Conservation (phyloP, 1,140 invertebrate genomes). For the Calephelis virginiensis region DNA sequence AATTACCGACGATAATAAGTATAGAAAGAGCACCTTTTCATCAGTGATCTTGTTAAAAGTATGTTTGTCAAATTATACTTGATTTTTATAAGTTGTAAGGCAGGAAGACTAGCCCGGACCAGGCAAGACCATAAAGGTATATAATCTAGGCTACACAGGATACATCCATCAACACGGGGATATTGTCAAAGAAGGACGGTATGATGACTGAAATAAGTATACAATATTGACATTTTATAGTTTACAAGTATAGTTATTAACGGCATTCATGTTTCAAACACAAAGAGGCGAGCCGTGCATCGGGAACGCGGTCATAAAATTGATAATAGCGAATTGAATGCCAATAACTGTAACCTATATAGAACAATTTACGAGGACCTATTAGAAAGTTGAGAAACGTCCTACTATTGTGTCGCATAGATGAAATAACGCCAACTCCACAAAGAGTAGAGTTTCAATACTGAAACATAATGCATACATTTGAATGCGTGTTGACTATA, state of each 20-base stretch:
- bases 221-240: not conserved
- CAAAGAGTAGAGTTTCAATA: conserved; percentile 11
- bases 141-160: too few species aligned
- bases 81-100: too few species aligned
- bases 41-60: too few species aligned
- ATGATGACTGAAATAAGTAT: not conserved
- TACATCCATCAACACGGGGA: too few species aligned
- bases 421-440: conserved; percentile 14
- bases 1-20: too few species aligned
- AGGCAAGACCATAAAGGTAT: too few species aligned
- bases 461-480: conserved; percentile 15
- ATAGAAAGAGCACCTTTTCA: too few species aligned
- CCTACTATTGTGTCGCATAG: conserved; percentile 16
- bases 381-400: conserved; percentile 25
- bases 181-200: too few species aligned
- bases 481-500: not conserved
- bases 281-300: not conserved
- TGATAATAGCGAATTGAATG: conserved; percentile 17
- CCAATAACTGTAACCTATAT: conserved; percentile 23
- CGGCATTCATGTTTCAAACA: conserved; percentile 6
- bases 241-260: conserved; percentile 15
- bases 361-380: conserved; percentile 18
- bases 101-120: too few species aligned
- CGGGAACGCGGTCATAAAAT: conserved; percentile 7
- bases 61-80: too few species aligned